Evolutionary conservation across 2,113 vertebrate genomes (phyloP).

Genomic region (Ceratotherium simum): DNA sequence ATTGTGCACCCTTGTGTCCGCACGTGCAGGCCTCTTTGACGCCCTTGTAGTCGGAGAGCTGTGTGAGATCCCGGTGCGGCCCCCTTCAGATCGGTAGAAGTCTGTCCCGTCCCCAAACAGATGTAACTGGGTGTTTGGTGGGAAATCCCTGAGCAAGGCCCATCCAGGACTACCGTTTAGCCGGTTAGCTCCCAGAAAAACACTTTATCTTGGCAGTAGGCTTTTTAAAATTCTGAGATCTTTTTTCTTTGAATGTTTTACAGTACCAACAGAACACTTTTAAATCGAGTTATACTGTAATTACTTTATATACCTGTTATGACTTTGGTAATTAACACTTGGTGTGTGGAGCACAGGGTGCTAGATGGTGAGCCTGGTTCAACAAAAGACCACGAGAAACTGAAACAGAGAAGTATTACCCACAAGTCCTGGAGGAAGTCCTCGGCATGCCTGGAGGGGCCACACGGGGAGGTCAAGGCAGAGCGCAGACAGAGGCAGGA

Average conservation of each 20-base stretch:
- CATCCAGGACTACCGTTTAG: neutral
- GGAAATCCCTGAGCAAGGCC: neutral
- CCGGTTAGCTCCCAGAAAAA: neutral
- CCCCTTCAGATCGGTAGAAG: neutral
- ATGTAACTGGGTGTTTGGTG: neutral
- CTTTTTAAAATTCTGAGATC: neutral
- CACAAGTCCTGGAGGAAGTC: neutral
- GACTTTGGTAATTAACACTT: neutral
- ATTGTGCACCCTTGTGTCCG: neutral
- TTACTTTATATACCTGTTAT: neutral
- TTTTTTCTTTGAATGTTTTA: neutral
- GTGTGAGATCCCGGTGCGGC: fast-evolving
- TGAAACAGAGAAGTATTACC: neutral
- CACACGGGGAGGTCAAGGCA: too few relatives aligned
- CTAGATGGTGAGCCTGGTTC: neutral
- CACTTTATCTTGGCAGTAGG: neutral
- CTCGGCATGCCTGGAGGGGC: neutral
- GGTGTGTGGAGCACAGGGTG: neutral
- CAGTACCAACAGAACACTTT: neutral
- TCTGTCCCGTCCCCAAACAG: neutral
- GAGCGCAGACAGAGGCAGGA: neutral
- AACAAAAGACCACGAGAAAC: neutral
- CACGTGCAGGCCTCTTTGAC: neutral
- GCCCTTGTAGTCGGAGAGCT: neutral
- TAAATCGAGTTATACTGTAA: neutral